Base-by-base conservation (phyloP, 2,797 vertebrate genomes). In the Hyperoplus lanceolatus region DNA sequence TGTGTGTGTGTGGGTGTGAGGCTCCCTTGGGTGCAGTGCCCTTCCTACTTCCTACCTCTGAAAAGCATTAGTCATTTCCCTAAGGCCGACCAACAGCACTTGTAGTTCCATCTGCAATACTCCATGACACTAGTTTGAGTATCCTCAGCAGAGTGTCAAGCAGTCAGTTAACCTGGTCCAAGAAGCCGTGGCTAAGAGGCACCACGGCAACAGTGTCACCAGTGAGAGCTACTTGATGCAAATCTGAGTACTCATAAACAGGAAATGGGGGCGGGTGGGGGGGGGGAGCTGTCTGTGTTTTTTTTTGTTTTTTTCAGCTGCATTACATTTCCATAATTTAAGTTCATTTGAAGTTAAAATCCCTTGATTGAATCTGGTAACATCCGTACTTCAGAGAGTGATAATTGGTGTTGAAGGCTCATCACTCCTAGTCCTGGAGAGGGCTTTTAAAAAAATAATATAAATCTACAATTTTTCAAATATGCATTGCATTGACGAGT, bases 21-120 rank as follows among this genome's bases (percentile, higher is more conserved):
- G 7, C 49, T 81, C 73, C 49, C 57, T 4, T 15, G 60, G 36
- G 62, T 56, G 36, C 21, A 13, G 50, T 46, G 5, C 38, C 69
- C 13, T 50, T 48, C n/a, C 36, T 50, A 0, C 41, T 4, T 74
- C 50, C 67, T 29, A 29, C 45, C 38, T 41, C 71, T 43, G 16
- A 51, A 1, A 53, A 58, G 18, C 42, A 4, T 18, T 62, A 81
- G 29, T 63, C 64, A 54, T 48, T 38, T 50, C 73, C 59, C 45
- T 45, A 4, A 4, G 18, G 72, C 29, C n/a, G 38, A 46, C 51
- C 3, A 0, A 55, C 43, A 66, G 41, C 64, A 42, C 45, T 41
- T 42, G 3, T 42, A n/a, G 39, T 0, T 13, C 38, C 1, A 38
- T 39, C 11, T 1, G 21, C 36, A 64, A 41, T 67, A 48, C 53